phyloP scores from a whole-genome alignment of 37 sponge, comb jelly and placozoan species.

The Aphrocallistes beatrix region DNA sequence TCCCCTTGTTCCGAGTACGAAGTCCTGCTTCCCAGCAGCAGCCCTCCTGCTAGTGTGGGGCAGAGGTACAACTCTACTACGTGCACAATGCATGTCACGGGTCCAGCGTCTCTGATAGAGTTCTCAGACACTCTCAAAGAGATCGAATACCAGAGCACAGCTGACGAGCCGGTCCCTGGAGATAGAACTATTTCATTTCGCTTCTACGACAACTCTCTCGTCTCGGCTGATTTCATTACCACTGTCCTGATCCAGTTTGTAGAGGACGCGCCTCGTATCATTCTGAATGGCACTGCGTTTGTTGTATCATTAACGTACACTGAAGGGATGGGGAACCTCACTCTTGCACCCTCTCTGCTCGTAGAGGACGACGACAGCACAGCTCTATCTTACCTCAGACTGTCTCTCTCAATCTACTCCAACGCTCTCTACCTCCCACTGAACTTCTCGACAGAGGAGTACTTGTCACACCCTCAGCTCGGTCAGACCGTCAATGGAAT shows the following conservation, averaged over 20 bases:
- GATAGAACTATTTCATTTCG: background rate
- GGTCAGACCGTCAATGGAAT: background rate
- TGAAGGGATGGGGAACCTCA: background rate
- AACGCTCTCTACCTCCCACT: background rate
- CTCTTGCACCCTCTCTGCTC: background rate
- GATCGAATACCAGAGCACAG: background rate
- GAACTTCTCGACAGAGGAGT: background rate
- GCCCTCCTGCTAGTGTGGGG: background rate
- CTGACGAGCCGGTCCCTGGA: background rate
- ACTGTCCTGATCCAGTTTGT: background rate
- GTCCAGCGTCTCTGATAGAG: background rate
- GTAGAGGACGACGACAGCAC: constrained; percentile 1
- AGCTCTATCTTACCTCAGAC: background rate
- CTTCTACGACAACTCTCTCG: background rate
- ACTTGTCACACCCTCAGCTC: background rate
- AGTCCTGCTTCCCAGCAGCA: background rate
- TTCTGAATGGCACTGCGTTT: background rate
- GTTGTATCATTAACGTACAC: background rate
- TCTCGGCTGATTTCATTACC: background rate
- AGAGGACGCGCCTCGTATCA: background rate
- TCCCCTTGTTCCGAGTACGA: background rate
- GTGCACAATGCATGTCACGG: background rate
- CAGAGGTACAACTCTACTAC: background rate
- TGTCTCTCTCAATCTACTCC: background rate
- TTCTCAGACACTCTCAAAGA: background rate